phyloP scores from a whole-genome alignment of 1,140 invertebrate species.

The Pararge aegeria region DNA sequence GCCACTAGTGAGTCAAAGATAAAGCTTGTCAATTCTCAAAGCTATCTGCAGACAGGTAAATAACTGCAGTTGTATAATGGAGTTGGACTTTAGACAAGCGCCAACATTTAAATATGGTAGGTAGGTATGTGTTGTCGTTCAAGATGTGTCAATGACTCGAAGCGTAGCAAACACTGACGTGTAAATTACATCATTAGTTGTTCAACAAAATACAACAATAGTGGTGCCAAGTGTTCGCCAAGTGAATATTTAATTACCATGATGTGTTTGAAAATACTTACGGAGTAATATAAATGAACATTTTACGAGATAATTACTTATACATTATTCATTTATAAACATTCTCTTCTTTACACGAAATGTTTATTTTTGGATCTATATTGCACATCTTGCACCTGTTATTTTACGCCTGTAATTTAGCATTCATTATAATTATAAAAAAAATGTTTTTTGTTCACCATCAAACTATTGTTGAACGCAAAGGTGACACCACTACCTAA shows the following conservation, averaged over 20 bases:
- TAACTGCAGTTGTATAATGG: not conserved
- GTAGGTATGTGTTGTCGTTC: not conserved
- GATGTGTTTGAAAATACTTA: not conserved
- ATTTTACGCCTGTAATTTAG: no score
- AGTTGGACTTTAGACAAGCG: not conserved
- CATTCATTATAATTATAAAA: no score
- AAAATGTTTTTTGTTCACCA: no score
- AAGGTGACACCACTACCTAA: no score
- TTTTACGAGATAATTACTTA: not conserved
- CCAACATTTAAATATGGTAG: not conserved
- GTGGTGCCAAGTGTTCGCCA: conserved; percentile 1
- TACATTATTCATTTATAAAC: no score
- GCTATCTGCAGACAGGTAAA: not conserved
- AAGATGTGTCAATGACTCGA: conserved; percentile 10
- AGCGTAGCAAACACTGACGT: conserved; percentile 8
- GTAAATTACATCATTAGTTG: conserved; percentile 14
- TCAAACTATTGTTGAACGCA: no score
- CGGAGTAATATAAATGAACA: not conserved
- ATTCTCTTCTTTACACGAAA: no score
- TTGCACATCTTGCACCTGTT: no score
- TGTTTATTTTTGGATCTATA: no score
- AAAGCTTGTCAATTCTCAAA: not conserved
- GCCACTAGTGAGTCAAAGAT: not conserved
- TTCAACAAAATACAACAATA: not conserved
- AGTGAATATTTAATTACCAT: conserved; percentile 1